Base-by-base conservation (phyloP, 2,797 vertebrate genomes). In the Gymnopithys bicolor region DNA sequence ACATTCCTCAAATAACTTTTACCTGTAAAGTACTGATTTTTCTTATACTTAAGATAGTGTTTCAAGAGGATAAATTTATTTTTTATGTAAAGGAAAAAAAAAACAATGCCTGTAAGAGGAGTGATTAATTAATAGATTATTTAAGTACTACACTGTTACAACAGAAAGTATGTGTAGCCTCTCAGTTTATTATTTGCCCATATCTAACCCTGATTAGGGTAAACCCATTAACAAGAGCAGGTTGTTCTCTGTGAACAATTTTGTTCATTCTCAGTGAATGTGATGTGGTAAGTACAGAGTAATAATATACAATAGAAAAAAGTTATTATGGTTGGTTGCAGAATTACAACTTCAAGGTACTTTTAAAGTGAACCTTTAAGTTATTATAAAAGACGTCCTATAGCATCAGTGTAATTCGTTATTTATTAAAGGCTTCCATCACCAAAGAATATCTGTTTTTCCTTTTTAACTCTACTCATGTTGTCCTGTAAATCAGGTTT, bases 401-500 rank as follows among this genome's bases (percentile, higher is more conserved):
- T 48, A 77, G 12, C 53, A 87, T 84, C 74, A 64, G 11, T 79
- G 41, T 77, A n/a, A 56, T 95, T 81, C 78, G 66, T 79, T 93
- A 25, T 64, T 88, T 87, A 68, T 53, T 58, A 68, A 89, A 90
- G 71, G 60, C 27, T 86, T 87, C 75, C 32, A 92, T 87, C 75
- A 81, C 33, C 32, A 45, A 73, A 28, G 45, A 59, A 27, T 79
- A 85, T 37, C 28, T 4, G 0, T 7, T 94, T 81, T 84, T 90
- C 18, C 33, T 81, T 88, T 91, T 67, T 86, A 90, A 68, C 27
- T 67, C 69, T 70, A 58, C 70, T 74, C 59, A 79, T 91, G 52
- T 51, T 91, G 52, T 55, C 35, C n/a, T 93, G 30, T 94, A 94
- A 93, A 94, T 97, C 89, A 84, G 28, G 27, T 94, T 94, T 95